Evolutionary conservation across 2,113 vertebrate genomes (phyloP).

Genomic region (Ahaetulla prasina): DNA sequence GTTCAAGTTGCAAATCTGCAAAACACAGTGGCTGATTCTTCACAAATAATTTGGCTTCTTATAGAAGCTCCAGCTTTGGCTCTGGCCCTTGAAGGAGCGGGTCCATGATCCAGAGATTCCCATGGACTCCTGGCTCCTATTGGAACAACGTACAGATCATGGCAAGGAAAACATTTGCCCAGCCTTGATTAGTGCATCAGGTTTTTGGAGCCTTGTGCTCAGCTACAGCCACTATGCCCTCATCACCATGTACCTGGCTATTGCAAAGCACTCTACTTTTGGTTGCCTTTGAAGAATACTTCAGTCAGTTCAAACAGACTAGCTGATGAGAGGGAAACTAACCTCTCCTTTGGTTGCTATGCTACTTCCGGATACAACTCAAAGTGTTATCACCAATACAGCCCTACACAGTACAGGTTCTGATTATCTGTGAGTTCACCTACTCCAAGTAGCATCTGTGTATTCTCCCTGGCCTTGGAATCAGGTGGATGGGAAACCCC

Average conservation of each 20-base stretch:
- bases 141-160: background rate
- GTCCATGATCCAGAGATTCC: background rate
- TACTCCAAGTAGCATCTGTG: background rate
- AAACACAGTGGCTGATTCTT: background rate
- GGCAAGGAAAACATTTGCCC: background rate
- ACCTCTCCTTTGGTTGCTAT: background rate
- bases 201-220: background rate
- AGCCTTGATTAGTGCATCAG: background rate
- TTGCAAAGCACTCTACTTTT: background rate
- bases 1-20: background rate
- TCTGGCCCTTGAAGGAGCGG: background rate
- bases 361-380: background rate
- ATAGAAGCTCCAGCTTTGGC: background rate
- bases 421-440: background rate
- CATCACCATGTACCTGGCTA: background rate
- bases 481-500: background rate
- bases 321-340: background rate
- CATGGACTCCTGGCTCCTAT: background rate
- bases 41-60: background rate
- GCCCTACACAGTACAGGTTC: background rate
- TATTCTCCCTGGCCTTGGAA: background rate
- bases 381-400: background rate
- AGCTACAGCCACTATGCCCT: background rate
- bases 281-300: background rate
- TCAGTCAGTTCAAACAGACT: background rate